phyloP scores from a whole-genome alignment of 2,888 invertebrate genomes.

The Diadegma fenestrale region DNA sequence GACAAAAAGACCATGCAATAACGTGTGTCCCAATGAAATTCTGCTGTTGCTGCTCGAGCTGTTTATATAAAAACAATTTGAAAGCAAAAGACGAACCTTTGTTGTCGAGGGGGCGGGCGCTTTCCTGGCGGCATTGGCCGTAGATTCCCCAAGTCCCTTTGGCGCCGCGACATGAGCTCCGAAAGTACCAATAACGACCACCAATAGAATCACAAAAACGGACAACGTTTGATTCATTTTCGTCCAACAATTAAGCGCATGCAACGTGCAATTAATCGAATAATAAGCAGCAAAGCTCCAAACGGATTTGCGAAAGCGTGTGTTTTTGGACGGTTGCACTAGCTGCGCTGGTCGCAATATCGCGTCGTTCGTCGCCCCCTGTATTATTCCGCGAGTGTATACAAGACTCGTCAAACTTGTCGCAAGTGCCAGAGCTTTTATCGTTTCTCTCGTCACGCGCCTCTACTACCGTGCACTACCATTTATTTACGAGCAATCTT shows the following conservation, averaged over 20 bases:
- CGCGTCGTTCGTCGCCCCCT: background rate
- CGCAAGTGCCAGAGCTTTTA: conserved; percentile 11
- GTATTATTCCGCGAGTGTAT: background rate
- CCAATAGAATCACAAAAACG: background rate
- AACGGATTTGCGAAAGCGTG: no score
- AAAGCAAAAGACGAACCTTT: background rate
- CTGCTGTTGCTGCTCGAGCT: no score
- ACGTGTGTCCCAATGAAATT: no score
- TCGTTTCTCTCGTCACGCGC: background rate
- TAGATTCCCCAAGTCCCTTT: background rate
- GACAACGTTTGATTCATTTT: background rate
- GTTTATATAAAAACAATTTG: no score
- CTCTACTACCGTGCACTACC: background rate
- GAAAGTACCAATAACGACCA: background rate
- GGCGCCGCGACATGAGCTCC: background rate
- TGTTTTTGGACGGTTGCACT: no score
- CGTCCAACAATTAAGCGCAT: background rate
- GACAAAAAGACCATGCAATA: no score
- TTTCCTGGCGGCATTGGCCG: background rate
- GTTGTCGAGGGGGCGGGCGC: background rate
- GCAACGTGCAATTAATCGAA: no score
- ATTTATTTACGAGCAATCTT: conserved; percentile 9
- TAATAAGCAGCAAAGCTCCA: no score
- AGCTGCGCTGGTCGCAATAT: background rate
- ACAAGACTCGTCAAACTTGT: background rate